Evolutionary conservation across 1,140 invertebrate species (phyloP).

Genomic region (Choristoneura fumiferana): DNA sequence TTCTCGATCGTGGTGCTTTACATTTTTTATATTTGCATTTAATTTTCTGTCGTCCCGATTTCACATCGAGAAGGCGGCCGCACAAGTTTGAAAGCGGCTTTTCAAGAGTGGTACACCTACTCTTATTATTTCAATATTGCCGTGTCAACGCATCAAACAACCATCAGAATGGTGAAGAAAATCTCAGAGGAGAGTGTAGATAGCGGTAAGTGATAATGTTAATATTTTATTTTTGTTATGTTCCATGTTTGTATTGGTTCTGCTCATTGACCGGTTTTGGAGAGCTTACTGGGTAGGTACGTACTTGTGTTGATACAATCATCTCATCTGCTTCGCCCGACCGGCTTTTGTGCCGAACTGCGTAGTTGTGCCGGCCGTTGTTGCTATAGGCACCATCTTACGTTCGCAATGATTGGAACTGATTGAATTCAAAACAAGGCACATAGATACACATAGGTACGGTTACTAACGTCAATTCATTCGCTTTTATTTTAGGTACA

Average conservation of each 20-base stretch:
- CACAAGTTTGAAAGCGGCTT: slow-evolving; percentile 77
- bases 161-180: slow-evolving; percentile 77
- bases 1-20: slow-evolving; percentile 72
- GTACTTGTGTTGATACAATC: slow-evolving; percentile 14
- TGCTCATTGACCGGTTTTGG: slow-evolving; percentile 21
- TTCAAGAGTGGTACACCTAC: slow-evolving; percentile 74
- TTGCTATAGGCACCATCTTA: slow-evolving; percentile 15
- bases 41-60: slow-evolving; percentile 71
- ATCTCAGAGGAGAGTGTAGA: slow-evolving; percentile 78
- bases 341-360: slow-evolving; percentile 34
- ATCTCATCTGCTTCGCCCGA: slow-evolving; percentile 23
- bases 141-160: slow-evolving; percentile 65
- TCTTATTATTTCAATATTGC: slow-evolving; percentile 64
- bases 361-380: slow-evolving; percentile 17
- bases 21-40: slow-evolving; percentile 59
- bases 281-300: background rate
- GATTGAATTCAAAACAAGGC: background rate
- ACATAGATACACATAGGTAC: background rate
- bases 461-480: no score
- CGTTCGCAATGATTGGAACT: background rate
- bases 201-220: slow-evolving; percentile 61
- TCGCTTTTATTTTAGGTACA: no score
- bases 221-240: slow-evolving; percentile 13
- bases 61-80: slow-evolving; percentile 75
- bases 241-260: slow-evolving; percentile 18